Evolutionary conservation across 2,797 vertebrate genomes (phyloP), one percentile per base, ranked within the genome.

Genomic region (Neomorphus geoffroyi): DNA sequence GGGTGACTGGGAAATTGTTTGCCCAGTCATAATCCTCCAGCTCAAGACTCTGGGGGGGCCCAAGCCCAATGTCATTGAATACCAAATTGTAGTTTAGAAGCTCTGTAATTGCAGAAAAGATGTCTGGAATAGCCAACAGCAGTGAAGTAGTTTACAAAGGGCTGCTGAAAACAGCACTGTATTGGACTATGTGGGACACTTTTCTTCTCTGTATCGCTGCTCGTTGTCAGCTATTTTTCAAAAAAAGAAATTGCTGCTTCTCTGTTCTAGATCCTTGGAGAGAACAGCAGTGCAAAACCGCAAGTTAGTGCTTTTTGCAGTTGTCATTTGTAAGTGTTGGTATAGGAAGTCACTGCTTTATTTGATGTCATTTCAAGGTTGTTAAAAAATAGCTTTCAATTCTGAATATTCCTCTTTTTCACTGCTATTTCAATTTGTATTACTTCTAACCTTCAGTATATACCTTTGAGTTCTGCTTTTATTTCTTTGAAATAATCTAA

Each of bases 351-450:
- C 32, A 4, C 71, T 58, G 45, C 54, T 92, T 81, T 84, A 69
- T 86, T 95, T 95, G 70, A 88, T 95, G 77, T 93, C 21, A 79
- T 91, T 93, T 96, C 71, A 94, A 93, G 90, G 85, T 69, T 90
- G 67, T 71, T 86, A 70, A 84, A 92, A 88, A 94, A 79, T 90
- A 84, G 67, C 88, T 88, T 90, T 32, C 48, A 32, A 18, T 87
- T 70, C 87, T 88, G 91, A 93, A 88, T 95, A 82, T 72, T 85
- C 21, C 35, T 62, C 27, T 93, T 83, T 96, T 43, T 80, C 10
- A 1, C 75, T 3, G 6, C 46, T 64, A 2, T 80, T 92, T 43
- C 33, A 72, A 67, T 91, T 91, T 66, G 18, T 91, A 50, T 93
- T 95, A 37, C 60, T 92, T 95, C 74, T 92, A 87, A 91, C 43